A percentile compares a stretch with the other conserved stretches of the same genome.
Evolutionary conservation across 2,797 vertebrate species (phyloP).

Genomic region (Phoeniculus purpureus): DNA sequence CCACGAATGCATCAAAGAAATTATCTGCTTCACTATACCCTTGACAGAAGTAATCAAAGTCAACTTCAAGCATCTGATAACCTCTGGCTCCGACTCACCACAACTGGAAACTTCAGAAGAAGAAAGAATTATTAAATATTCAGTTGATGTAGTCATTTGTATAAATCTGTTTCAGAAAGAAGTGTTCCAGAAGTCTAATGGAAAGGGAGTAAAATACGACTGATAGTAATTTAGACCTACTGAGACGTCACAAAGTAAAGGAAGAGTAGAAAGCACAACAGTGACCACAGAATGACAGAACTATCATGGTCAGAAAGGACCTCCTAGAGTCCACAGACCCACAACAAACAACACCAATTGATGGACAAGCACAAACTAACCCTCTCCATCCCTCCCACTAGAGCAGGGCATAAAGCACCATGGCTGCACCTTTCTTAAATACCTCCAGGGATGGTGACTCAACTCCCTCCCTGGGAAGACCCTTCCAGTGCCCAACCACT

Average conservation of each 20-base stretch:
- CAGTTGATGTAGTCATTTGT: not conserved
- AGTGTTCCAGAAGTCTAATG: not conserved
- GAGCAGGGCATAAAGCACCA: too few relatives aligned
- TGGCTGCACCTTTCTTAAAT: too few relatives aligned
- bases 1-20: slow-evolving; percentile 81
- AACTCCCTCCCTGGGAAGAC: too few relatives aligned
- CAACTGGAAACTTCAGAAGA: slow-evolving; percentile 69
- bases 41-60: slow-evolving; percentile 81
- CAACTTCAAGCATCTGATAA: slow-evolving; percentile 82
- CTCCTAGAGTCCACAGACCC: too few relatives aligned
- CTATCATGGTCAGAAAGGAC: too few relatives aligned
- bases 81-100: slow-evolving; percentile 65
- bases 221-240: not conserved
- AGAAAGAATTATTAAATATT: slow-evolving; percentile 50
- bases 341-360: too few relatives aligned
- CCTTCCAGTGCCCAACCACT: too few relatives aligned
- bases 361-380: too few relatives aligned
- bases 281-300: too few relatives aligned
- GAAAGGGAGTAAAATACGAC: not conserved
- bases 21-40: slow-evolving; percentile 82
- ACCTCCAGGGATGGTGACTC: too few relatives aligned
- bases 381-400: too few relatives aligned
- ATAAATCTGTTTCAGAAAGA: slow-evolving; percentile 11
- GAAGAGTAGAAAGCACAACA: not conserved
- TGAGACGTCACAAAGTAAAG: not conserved